Conservation (phyloP, 2,797 vertebrate genomes). For the Coranthus polyacanthus region DNA sequence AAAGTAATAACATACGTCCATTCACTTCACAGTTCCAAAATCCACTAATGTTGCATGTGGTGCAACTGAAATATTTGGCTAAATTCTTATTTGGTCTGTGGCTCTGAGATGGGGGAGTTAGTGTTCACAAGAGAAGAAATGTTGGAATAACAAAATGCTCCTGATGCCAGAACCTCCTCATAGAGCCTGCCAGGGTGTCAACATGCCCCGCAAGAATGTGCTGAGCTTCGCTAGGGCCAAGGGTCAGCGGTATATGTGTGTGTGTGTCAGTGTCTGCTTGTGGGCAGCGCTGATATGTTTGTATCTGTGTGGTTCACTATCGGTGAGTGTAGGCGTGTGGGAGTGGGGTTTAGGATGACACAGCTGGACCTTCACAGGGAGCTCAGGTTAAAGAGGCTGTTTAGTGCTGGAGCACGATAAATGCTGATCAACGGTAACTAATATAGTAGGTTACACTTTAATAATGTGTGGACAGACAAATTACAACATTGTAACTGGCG, state of each 20-base stretch:
- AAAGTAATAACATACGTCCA: slow-evolving; percentile 54
- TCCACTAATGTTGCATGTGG: slow-evolving; percentile 58
- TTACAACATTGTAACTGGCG: slow-evolving; percentile 8
- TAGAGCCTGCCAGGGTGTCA: slow-evolving; percentile 79
- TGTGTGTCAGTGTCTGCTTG: slow-evolving; percentile 15
- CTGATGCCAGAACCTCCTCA: slow-evolving; percentile 70
- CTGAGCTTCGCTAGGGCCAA: slow-evolving; percentile 64
- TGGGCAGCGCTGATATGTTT: slow-evolving; percentile 23
- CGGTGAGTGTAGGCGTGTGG: slow-evolving; percentile 17
- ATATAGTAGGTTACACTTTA: slow-evolving; percentile 22
- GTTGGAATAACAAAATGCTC: slow-evolving; percentile 77
- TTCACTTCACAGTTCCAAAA: slow-evolving; percentile 51
- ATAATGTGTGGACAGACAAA: background rate
- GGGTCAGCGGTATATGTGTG: slow-evolving; percentile 26
- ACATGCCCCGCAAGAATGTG: slow-evolving; percentile 78
- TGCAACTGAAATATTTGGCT: slow-evolving; percentile 65
- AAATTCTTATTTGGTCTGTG: slow-evolving; percentile 66
- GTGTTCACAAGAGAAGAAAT: slow-evolving; percentile 67
- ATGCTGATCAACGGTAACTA: slow-evolving; percentile 23
- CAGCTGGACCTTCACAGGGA: slow-evolving; percentile 36
- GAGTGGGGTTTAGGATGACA: slow-evolving; percentile 49
- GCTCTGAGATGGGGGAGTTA: slow-evolving; percentile 59
- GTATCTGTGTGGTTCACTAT: slow-evolving; percentile 34
- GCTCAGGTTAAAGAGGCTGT: slow-evolving; percentile 30
- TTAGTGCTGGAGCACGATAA: slow-evolving; percentile 17